Conservation (phyloP, 2,113 vertebrate genomes). For the Spizaetus ornatus region DNA sequence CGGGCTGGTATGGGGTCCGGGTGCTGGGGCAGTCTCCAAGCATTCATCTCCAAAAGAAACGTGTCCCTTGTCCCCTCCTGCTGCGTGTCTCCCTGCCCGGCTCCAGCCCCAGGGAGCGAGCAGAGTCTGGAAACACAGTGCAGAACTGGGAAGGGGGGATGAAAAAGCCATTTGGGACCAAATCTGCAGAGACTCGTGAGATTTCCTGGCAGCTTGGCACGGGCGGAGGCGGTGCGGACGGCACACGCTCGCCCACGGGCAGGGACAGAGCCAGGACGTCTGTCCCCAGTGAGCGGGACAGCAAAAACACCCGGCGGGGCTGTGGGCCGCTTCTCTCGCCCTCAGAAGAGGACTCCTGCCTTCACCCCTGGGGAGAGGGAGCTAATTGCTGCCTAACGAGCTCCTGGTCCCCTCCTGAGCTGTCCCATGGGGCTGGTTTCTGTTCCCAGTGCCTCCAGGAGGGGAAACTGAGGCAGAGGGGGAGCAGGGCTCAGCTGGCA, state of each 20-base stretch:
- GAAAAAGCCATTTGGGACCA: neutral
- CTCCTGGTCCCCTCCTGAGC: neutral
- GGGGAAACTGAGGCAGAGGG: slow-evolving; percentile 34
- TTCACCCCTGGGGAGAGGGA: neutral
- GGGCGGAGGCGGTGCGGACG: neutral
- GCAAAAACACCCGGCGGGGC: neutral
- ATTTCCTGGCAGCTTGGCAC: neutral
- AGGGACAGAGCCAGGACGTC: neutral
- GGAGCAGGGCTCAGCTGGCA: neutral
- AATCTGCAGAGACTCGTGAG: neutral
- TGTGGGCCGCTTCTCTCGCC: neutral
- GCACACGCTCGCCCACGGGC: neutral
- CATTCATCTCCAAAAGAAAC: neutral
- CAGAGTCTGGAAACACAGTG: neutral
- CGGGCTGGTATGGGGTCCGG: fast-evolving
- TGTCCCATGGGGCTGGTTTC: neutral
- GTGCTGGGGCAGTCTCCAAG: fast-evolving
- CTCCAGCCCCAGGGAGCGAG: neutral
- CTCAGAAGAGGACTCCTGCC: neutral
- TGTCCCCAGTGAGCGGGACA: neutral
- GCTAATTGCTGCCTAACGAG: neutral
- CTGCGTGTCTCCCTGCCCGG: fast-evolving
- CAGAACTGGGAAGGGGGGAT: neutral
- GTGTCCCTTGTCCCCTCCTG: neutral
- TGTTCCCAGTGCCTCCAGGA: fast-evolving